Evolutionary conservation across 2,797 vertebrate genomes (phyloP).

Genomic region (Strix occidentalis): DNA sequence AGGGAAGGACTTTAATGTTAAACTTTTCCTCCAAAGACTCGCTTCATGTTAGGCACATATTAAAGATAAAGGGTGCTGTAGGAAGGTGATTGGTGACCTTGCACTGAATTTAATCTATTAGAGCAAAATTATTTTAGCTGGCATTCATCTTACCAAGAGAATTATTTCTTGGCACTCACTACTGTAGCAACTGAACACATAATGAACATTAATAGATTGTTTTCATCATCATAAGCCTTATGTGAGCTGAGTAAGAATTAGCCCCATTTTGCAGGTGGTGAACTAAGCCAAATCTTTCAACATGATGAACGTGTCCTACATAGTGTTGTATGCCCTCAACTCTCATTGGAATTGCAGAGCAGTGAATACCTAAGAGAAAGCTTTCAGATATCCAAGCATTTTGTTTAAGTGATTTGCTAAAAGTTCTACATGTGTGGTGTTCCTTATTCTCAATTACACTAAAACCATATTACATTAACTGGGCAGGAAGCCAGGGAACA

Average conservation of each 20-base stretch:
- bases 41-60: background rate
- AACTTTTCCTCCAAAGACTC: background rate
- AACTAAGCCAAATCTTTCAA: slow-evolving; percentile 53
- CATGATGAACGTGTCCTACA: slow-evolving; percentile 10
- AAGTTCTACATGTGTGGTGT: slow-evolving; percentile 5
- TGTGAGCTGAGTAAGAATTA: slow-evolving; percentile 60
- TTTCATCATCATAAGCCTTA: slow-evolving; percentile 53
- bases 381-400: slow-evolving; percentile 39
- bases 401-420: slow-evolving; percentile 35
- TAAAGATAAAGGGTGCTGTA: background rate
- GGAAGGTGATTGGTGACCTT: slow-evolving; percentile 41
- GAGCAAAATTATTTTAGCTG: slow-evolving; percentile 54
- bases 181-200: slow-evolving; percentile 48
- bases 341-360: slow-evolving; percentile 12
- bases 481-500: slow-evolving; percentile 27
- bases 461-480: slow-evolving; percentile 4
- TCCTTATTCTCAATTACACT: slow-evolving; percentile 38
- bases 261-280: slow-evolving; percentile 47
- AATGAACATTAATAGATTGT: slow-evolving; percentile 70
- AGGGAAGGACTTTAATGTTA: background rate
- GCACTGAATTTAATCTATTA: slow-evolving; percentile 43
- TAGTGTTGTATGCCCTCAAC: background rate
- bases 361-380: slow-evolving; percentile 27
- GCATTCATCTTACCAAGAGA: slow-evolving; percentile 41
- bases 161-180: slow-evolving; percentile 51